Conservation (phyloP, 1,140 invertebrate species). For the Hyles euphorbiae region DNA sequence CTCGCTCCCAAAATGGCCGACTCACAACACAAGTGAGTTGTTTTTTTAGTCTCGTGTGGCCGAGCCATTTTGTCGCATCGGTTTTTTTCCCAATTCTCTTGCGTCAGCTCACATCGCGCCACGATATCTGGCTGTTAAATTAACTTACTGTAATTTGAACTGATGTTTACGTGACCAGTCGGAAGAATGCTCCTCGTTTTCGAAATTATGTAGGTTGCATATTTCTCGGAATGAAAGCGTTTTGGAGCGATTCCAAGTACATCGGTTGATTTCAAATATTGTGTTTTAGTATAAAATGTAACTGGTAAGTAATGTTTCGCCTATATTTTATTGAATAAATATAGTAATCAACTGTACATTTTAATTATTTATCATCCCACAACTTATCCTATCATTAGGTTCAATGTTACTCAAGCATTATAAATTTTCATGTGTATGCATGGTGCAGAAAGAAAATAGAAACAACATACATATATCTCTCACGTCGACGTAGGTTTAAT, state of each 20-base stretch:
- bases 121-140: slow-evolving; percentile 11
- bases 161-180: slow-evolving; percentile 17
- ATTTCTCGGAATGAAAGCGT: slow-evolving; percentile 10
- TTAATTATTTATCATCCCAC: too few species aligned
- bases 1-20: slow-evolving; percentile 62
- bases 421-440: neutral
- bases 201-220: slow-evolving; percentile 14
- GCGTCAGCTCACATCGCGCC: too few species aligned
- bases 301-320: slow-evolving; percentile 6
- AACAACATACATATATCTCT: neutral
- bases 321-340: neutral
- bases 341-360: neutral
- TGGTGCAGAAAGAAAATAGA: neutral
- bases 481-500: slow-evolving; percentile 53
- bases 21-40: slow-evolving; percentile 42
- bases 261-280: slow-evolving; percentile 2
- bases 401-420: too few species aligned
- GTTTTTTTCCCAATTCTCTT: slow-evolving; percentile 8
- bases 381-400: too few species aligned
- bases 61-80: slow-evolving; percentile 33
- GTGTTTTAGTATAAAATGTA: neutral
- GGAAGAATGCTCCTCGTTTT: slow-evolving; percentile 10
- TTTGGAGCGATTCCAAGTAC: slow-evolving; percentile 16
- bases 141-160: slow-evolving; percentile 12
- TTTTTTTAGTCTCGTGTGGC: slow-evolving; percentile 42